phyloP scores from a whole-genome alignment of 64 coral and sea anemone species.

The Montipora efflorescens region DNA sequence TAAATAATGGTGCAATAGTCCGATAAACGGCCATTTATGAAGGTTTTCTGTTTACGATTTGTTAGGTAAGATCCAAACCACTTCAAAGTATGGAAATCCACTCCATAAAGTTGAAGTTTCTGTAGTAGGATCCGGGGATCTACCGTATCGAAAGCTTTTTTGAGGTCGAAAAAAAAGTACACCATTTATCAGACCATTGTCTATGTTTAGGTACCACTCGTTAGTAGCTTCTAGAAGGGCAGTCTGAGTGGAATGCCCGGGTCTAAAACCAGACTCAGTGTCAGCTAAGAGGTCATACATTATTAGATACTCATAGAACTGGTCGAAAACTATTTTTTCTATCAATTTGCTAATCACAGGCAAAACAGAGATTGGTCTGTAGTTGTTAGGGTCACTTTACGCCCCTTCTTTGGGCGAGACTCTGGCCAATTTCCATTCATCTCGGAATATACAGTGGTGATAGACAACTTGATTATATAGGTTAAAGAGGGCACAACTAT shows the following conservation, averaged over 20 bases:
- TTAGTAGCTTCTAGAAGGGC: no score
- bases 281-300: not conserved
- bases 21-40: no score
- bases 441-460: slow-evolving; percentile 3
- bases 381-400: not conserved
- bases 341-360: not conserved
- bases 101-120: no score
- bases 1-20: no score
- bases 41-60: no score
- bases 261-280: not conserved
- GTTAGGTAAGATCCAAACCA: no score
- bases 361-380: slow-evolving; percentile 33
- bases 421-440: slow-evolving; percentile 13
- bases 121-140: no score
- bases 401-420: slow-evolving; percentile 13
- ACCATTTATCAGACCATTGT: no score
- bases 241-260: no score
- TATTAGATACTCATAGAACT: not conserved
- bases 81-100: no score
- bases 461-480: not conserved
- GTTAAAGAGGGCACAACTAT: not conserved
- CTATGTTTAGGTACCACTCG: not conserved
- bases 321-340: slow-evolving; percentile 36
- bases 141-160: no score
- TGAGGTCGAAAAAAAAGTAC: no score